Evolutionary conservation across 2,888 invertebrate species (phyloP), one percentile per base, ranked within the genome.

Genomic region (Tinea pellionella): DNA sequence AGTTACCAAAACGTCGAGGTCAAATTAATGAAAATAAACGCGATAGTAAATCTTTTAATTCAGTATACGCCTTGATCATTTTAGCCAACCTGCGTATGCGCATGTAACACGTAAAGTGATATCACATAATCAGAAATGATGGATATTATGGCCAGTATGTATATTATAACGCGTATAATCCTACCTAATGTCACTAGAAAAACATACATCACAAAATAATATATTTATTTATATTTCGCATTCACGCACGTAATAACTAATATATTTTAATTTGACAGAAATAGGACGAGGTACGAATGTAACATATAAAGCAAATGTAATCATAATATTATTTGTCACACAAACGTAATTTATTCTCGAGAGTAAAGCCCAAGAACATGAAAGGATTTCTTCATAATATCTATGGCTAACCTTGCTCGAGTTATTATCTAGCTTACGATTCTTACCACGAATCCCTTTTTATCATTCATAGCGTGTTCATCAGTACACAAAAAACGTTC

Each of bases 401-500:
- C 53, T 53, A 53, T n/a, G 24, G 53, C 18, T 53, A 53, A 53
- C 53, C 57, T 57, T 57, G 57, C 32, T 32, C 32, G 15, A 30
- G 16, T 57, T 57, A 53, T 32, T 57, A 57, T 32, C 30, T 15
- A 57, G 57, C 30, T 57, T 57, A 57, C 15, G 32, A 57, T 57
- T 30, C 57, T 57, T 19, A 19, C 30, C 57, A 57, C 57, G 57
- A 32, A 57, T 32, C 7, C 32, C 57, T 57, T 57, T 47, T 55
- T 57, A 57, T 57, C 57, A 57, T 57, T 32, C 32, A 53, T 53
- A 24, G 16, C 24, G n/a, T 47, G 47, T 47, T 47, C 47, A 70
- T 71, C 62, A 64, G 64, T 61, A 73, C 62, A 68, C 67, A 69
- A 69, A 72, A 68, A 72, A 69, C 70, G 69, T 72, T 65, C 59